phyloP scores from a whole-genome alignment of 2,797 vertebrate species.

The Phyllotis vaccarum region DNA sequence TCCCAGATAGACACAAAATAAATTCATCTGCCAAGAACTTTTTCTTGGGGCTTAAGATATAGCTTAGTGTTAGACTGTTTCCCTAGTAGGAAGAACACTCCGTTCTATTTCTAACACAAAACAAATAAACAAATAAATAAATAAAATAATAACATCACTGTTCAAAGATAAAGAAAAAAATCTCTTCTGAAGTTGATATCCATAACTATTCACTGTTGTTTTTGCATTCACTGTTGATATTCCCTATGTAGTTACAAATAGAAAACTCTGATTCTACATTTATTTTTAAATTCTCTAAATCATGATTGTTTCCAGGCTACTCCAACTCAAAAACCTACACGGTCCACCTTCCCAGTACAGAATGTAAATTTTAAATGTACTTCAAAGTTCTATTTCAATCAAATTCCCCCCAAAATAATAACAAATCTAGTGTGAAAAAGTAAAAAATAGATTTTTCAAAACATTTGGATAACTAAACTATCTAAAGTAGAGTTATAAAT shows the following conservation, averaged over 20 bases:
- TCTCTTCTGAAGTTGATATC: neutral
- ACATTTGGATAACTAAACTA: neutral
- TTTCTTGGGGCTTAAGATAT: neutral
- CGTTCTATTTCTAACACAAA: neutral
- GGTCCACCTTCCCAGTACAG: rapidly evolving
- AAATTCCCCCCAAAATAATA: neutral
- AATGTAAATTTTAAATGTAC: neutral
- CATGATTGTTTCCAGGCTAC: neutral
- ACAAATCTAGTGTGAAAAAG: neutral
- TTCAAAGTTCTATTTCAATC: neutral
- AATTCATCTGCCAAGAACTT: neutral
- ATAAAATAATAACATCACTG: neutral
- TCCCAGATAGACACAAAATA: neutral
- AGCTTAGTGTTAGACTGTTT: neutral
- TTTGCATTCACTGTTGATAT: neutral
- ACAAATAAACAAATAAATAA: neutral
- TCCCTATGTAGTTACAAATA: neutral
- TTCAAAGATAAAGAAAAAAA: neutral
- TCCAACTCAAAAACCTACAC: neutral
- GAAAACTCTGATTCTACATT: neutral
- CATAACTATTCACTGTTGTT: neutral
- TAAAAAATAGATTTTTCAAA: neutral
- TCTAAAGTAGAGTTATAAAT: neutral
- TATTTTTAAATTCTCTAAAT: neutral
- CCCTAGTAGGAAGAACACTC: neutral